phyloP scores from a whole-genome alignment of 1,140 invertebrate species.

The Lasioglossum albipes region DNA sequence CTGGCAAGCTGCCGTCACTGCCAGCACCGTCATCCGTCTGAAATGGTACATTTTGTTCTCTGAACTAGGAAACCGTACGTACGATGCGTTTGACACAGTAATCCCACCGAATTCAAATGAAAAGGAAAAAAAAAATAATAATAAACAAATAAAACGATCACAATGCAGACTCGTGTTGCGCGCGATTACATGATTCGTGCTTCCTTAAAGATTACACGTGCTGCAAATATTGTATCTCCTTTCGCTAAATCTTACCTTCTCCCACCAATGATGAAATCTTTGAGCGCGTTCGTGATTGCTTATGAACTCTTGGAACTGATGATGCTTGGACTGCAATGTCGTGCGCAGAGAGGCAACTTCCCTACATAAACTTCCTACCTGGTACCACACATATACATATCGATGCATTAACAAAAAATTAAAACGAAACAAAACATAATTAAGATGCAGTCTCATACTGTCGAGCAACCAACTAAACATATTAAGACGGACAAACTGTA shows the following conservation, averaged over 20 bases:
- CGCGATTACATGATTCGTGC: constrained; percentile 37
- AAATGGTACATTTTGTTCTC: constrained; percentile 58
- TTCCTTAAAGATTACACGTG: constrained; percentile 21
- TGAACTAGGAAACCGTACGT: background rate
- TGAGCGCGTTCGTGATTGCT: constrained; percentile 74
- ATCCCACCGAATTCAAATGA: background rate
- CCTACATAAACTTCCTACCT: constrained; percentile 81
- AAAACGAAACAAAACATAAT: constrained; percentile 60
- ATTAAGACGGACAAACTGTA: background rate
- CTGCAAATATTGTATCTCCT: constrained; percentile 5
- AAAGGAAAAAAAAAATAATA: constrained; percentile 10
- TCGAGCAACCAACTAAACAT: background rate
- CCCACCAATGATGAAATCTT: constrained; percentile 65
- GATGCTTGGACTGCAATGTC: constrained; percentile 78
- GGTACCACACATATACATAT: constrained; percentile 77
- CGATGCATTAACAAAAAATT: constrained; percentile 77
- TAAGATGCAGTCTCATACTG: constrained; percentile 29
- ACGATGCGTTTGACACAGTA: background rate
- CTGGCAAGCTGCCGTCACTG: constrained; percentile 74
- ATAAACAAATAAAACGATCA: background rate
- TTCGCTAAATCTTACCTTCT: constrained; percentile 73
- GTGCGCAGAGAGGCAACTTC: constrained; percentile 79
- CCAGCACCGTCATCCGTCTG: constrained; percentile 76
- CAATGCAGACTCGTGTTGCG: constrained; percentile 23
- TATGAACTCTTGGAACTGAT: constrained; percentile 77